Evolutionary conservation across 2,888 invertebrate genomes (phyloP), one percentile per base, ranked within the genome.

Genomic region (Brachyptera risi): DNA sequence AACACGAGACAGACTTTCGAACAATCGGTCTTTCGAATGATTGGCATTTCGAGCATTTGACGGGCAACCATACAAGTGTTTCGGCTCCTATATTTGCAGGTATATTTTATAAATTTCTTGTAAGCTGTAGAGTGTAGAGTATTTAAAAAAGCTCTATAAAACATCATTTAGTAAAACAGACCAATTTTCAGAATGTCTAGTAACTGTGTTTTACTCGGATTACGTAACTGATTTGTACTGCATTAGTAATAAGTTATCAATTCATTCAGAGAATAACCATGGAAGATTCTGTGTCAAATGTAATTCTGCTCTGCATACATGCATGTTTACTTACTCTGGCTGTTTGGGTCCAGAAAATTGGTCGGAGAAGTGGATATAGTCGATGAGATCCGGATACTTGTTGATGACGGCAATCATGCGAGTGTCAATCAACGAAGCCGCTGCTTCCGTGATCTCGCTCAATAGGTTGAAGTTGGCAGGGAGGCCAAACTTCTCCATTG

Each of bases 361-460:
- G 79, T 99, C 99, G 59, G 97, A 96, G 71, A 99, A 85, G 78
- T 99, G 98, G 75, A 99, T 90, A 76, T 90, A 98, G 75, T 99
- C 97, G 70, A 99, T 84, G 73, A 86, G 80, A 63, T 86, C 83
- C 68, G 89, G 84, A 79, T 89, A 94, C 78, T 90, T 94, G 67
- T 83, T 80, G 62, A 94, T 80, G 61, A 90, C 86, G 65, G 88
- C 83, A 42, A 84, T 78, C 63, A 90, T 82, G 72, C 90, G 85
- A 62, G 88, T 81, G 79, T 97, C 97, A 68, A 97, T 79, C 69
- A 97, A 79, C 63, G 88, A 86, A 61, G 86, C 80, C 50, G 93
- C 83, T 17, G 91, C 94, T 79, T 98, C 97, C 35, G 90, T 85
- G 64, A 92, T 86, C 81, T 98, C 97, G 65, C 91, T 91, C 81